These are phyloP conservation scores for Selene dorsalis DNA, from an alignment of 2,797 vertebrate species.

Conservation along the genomic window DNA sequence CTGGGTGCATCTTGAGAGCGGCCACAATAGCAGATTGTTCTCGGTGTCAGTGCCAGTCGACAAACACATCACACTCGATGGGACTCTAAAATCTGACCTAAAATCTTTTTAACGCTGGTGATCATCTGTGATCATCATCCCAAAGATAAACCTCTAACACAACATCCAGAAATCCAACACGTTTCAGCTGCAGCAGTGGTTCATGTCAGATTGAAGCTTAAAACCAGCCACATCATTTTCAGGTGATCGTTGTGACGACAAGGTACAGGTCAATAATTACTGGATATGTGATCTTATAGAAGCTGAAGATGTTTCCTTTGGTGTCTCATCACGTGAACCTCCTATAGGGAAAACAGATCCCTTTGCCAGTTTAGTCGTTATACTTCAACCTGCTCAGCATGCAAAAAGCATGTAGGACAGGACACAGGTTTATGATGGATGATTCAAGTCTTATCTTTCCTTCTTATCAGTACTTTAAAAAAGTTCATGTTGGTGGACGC, in stretches of 20 bases:
- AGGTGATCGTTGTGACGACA: too few relatives aligned
- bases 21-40: slow-evolving; percentile 63
- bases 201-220: neutral
- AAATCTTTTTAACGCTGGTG: neutral
- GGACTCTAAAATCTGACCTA: slow-evolving; percentile 12
- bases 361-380: too few relatives aligned
- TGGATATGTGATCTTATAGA: too few relatives aligned
- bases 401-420: neutral
- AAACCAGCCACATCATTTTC: too few relatives aligned
- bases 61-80: slow-evolving; percentile 43
- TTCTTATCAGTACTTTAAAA: too few relatives aligned
- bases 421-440: neutral
- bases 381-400: too few relatives aligned
- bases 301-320: too few relatives aligned
- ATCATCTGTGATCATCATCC: neutral
- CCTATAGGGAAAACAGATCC: neutral
- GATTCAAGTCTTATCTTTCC: neutral
- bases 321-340: neutral
- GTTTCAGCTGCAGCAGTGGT: neutral
- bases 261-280: too few relatives aligned
- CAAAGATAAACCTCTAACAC: neutral
- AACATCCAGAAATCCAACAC: neutral
- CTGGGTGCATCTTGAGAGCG: slow-evolving; percentile 45
- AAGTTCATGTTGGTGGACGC: neutral
- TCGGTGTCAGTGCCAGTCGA: slow-evolving; percentile 33